Evolutionary conservation across 1,140 invertebrate genomes (phyloP).

Genomic region (Listronotus oregonensis): DNA sequence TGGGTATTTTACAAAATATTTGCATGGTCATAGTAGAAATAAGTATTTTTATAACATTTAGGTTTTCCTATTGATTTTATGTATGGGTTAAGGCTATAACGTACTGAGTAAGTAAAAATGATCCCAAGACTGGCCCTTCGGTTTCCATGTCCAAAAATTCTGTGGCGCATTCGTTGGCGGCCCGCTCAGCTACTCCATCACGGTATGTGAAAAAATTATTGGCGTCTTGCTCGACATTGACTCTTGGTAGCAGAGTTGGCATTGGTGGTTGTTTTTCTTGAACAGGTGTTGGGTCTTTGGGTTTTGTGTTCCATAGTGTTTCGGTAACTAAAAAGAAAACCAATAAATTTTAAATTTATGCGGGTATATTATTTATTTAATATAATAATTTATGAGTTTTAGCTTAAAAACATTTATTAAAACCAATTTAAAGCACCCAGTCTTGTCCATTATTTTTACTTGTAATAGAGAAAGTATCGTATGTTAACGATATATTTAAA

Average conservation of each 20-base stretch:
- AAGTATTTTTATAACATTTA: no score
- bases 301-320: conserved; percentile 41
- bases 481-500: no score
- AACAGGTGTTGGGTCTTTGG: conserved; percentile 25
- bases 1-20: no score
- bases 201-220: conserved; percentile 73
- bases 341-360: no score
- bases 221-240: conserved; percentile 59
- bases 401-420: no score
- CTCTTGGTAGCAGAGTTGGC: conserved; percentile 32
- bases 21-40: no score
- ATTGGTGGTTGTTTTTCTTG: conserved; percentile 19
- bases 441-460: no score
- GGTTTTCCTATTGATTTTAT: no score
- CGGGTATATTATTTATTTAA: no score
- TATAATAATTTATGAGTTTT: no score
- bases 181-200: conserved; percentile 67
- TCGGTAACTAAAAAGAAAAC: conserved; percentile 47
- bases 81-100: conserved; percentile 39
- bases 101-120: conserved; percentile 82
- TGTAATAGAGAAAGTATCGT: no score
- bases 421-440: no score
- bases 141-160: conserved; percentile 64
- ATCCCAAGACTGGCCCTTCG: conserved; percentile 72
- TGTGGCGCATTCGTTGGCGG: conserved; percentile 67